Evolutionary conservation across 2,797 vertebrate species (phyloP), one percentile per base, ranked within the genome.

Genomic region (Enoplosus armatus): DNA sequence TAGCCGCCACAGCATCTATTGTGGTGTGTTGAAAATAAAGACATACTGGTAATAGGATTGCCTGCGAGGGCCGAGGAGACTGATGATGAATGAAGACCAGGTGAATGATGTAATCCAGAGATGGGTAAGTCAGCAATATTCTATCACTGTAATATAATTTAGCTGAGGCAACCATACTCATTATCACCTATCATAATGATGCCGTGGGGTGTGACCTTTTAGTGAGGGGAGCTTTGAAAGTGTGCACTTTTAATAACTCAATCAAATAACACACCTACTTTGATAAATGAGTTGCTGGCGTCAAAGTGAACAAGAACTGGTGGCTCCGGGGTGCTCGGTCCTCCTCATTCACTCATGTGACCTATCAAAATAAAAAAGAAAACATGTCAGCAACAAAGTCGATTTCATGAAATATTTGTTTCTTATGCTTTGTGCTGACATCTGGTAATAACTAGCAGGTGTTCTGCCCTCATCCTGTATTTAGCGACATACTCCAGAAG

Each of bases 101-200:
- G 92, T 97, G 93, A 94, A 96, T 39, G 93, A 94, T 37, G 80
- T 97, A 85, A 95, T 98, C 93, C 94, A 95, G 84, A 96, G 93
- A 98, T 98, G 98, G 22, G 98, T 98, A 95, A 97, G 98, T 97
- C 87, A 79, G 59, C 67, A 29, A 15, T 59, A 64, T 77, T 76
- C 2, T 58, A 10, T 33, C 26, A 37, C 24, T 67, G 18, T 10
- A 56, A 72, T 53, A 58, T 2, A 47, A 20, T 35, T 72, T 16
- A 85, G 27, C 63, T 45, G 51, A 78, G 50, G 26, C 16, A 47
- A 20, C 26, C 15, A 4, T 11, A 7, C 43, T 71, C n/a, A n/a
- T 35, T 8, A 43, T 15, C 18, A 31, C 2, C 9, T 66, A 5
- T 24, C 31, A 35, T 22, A 1, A 24, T 51, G 22, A 45, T 20